These are phyloP conservation scores for Leucoraja ocellata DNA, from an alignment of 2,797 vertebrate genomes.

Conservation along the genomic window DNA sequence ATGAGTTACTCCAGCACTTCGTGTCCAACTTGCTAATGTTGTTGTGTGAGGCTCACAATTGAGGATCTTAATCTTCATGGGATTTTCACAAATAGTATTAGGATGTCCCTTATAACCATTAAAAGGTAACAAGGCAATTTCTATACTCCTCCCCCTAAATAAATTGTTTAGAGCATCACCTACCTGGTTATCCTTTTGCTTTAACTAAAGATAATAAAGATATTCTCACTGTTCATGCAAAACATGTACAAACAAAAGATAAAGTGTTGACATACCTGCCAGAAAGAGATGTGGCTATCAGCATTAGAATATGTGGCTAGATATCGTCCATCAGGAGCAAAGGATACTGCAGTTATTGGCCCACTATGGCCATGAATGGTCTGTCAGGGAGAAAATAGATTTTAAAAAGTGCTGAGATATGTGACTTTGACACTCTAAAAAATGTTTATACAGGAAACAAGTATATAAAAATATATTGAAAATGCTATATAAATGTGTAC, in stretches of 20 bases:
- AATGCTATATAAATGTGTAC: neutral
- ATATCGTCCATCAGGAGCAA: conserved; percentile 88
- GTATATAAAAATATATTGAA: neutral
- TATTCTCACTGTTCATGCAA: neutral
- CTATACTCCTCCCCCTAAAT: neutral
- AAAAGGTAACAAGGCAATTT: neutral
- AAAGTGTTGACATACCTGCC: conserved; percentile 71
- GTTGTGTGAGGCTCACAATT: too few relatives aligned
- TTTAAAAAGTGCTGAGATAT: neutral
- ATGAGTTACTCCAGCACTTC: too few relatives aligned
- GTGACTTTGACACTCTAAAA: neutral
- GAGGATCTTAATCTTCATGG: too few relatives aligned
- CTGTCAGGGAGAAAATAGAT: conserved; percentile 51
- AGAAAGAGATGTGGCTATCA: conserved; percentile 93
- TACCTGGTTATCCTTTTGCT: neutral
- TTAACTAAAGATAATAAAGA: neutral
- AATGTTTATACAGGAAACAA: neutral
- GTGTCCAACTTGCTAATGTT: too few relatives aligned
- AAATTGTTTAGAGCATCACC: too few relatives aligned
- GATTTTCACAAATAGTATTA: too few relatives aligned
- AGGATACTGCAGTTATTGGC: conserved; percentile 83
- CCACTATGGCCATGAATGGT: conserved; percentile 92
- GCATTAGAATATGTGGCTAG: conserved; percentile 87
- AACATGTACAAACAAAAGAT: neutral
- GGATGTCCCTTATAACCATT: too few relatives aligned